Conservation (phyloP, 2,113 vertebrate genomes). For the Crotophaga sulcirostris region DNA sequence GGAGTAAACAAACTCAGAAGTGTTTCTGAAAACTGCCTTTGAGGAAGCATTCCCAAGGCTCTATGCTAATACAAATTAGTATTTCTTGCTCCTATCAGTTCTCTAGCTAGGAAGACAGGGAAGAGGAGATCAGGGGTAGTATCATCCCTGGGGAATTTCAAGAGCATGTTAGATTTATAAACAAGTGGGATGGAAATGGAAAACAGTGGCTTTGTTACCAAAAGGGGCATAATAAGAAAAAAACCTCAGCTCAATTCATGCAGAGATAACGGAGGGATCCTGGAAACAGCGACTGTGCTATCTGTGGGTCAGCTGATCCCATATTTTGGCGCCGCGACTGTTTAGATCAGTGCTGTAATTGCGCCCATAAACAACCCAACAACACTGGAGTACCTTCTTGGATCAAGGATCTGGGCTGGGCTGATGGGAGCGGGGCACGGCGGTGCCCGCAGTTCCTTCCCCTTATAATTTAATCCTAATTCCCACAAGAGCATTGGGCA, state of each 20-base stretch:
- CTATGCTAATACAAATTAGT: not conserved
- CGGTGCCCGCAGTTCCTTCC: not conserved
- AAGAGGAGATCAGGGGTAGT: not conserved
- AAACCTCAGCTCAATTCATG: not conserved
- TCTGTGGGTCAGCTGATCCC: not conserved
- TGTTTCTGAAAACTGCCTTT: not conserved
- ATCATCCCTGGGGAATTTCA: constrained; percentile 40
- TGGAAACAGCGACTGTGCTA: not conserved
- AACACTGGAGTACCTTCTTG: fast-evolving
- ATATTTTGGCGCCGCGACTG: not conserved
- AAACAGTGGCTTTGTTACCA: constrained; percentile 26
- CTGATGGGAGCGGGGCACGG: not conserved
- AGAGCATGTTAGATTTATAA: constrained; percentile 41
- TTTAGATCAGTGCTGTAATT: not conserved
- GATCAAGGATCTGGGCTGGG: not conserved
- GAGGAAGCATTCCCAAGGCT: not conserved
- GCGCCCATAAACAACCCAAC: not conserved
- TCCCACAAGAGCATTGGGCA: not conserved
- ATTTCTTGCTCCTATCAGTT: not conserved
- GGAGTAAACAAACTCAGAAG: not conserved
- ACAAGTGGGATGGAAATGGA: constrained; percentile 12
- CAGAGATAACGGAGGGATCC: not conserved
- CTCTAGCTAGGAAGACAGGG: not conserved
- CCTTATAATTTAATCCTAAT: not conserved
- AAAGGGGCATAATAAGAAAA: not conserved